Evolutionary conservation across 2,888 invertebrate genomes (phyloP).

Genomic region (Erannis defoliaria): DNA sequence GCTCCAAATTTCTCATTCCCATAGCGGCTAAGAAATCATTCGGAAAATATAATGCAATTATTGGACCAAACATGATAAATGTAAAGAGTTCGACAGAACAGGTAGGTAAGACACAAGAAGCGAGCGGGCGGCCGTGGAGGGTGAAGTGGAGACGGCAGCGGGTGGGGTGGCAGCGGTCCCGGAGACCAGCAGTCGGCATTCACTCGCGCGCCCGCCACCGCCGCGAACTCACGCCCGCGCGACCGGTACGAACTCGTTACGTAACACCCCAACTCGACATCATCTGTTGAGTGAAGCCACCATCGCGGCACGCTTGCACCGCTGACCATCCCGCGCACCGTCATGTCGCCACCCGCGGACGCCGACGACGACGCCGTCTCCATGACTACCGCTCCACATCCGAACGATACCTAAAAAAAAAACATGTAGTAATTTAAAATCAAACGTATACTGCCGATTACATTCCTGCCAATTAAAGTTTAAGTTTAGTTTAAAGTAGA

Average conservation of each 20-base stretch:
- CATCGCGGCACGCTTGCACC: slow-evolving; percentile 78
- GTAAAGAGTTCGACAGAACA: slow-evolving; percentile 37
- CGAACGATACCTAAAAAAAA: slow-evolving; percentile 59
- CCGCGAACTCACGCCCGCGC: slow-evolving; percentile 68
- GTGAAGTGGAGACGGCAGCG: slow-evolving; percentile 42
- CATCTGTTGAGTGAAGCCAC: slow-evolving; percentile 78
- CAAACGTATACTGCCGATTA: slow-evolving; percentile 61
- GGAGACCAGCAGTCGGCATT: slow-evolving; percentile 45
- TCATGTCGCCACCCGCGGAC: slow-evolving; percentile 66
- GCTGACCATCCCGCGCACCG: slow-evolving; percentile 73
- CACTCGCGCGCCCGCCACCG: slow-evolving; percentile 78
- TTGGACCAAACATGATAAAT: slow-evolving; percentile 55
- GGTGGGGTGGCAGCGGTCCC: slow-evolving; percentile 45
- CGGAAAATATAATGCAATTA: slow-evolving; percentile 42
- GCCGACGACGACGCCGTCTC: slow-evolving; percentile 56
- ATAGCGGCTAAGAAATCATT: slow-evolving; percentile 40
- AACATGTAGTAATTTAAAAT: slow-evolving; percentile 62
- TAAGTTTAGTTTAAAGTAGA: slow-evolving; percentile 64
- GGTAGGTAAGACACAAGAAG: slow-evolving; percentile 50
- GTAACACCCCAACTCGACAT: slow-evolving; percentile 74
- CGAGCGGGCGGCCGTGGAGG: slow-evolving; percentile 47
- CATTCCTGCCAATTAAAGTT: slow-evolving; percentile 65
- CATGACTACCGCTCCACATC: slow-evolving; percentile 63
- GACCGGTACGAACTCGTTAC: slow-evolving; percentile 72
- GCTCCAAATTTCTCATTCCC: slow-evolving; percentile 26